Percentiles rank a stretch among this genome's conserved stretches.
phyloP scores from a whole-genome alignment of 2,113 vertebrate genomes.

The Alectura lathami region DNA sequence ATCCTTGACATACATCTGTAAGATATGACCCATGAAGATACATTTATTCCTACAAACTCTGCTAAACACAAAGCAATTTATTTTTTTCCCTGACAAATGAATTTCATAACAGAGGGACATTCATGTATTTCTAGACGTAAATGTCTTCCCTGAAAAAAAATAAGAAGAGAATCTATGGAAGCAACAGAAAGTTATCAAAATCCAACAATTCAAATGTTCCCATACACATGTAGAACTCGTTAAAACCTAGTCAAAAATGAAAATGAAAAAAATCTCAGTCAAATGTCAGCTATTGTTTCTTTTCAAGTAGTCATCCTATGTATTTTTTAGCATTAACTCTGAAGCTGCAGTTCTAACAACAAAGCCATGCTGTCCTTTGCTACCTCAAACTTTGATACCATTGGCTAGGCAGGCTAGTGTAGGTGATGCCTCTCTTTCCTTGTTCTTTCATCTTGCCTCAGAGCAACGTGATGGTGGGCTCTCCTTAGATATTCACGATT shows the following conservation, averaged over 20 bases:
- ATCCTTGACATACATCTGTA: neutral
- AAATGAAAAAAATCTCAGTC: neutral
- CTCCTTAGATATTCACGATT: neutral
- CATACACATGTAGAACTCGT: neutral
- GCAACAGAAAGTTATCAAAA: neutral
- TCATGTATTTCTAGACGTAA: neutral
- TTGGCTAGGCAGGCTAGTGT: neutral
- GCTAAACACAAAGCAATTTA: neutral
- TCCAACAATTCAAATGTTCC: neutral
- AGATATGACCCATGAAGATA: neutral
- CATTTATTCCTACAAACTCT: neutral
- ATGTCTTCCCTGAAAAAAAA: accelerated
- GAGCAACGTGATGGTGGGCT: neutral
- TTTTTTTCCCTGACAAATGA: neutral
- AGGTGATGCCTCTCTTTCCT: neutral
- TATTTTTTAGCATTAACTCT: neutral
- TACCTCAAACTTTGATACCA: neutral
- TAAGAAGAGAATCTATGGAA: neutral
- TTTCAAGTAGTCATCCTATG: neutral
- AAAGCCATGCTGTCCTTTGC: neutral
- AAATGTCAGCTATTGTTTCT: neutral
- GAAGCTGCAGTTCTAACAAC: neutral
- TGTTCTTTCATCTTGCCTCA: neutral
- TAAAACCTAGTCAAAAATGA: neutral
- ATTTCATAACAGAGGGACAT: neutral